A percentile compares a stretch with the other conserved stretches of the same genome.
Conservation (phyloP, 2,113 vertebrate species). For the Zingel zingel region DNA sequence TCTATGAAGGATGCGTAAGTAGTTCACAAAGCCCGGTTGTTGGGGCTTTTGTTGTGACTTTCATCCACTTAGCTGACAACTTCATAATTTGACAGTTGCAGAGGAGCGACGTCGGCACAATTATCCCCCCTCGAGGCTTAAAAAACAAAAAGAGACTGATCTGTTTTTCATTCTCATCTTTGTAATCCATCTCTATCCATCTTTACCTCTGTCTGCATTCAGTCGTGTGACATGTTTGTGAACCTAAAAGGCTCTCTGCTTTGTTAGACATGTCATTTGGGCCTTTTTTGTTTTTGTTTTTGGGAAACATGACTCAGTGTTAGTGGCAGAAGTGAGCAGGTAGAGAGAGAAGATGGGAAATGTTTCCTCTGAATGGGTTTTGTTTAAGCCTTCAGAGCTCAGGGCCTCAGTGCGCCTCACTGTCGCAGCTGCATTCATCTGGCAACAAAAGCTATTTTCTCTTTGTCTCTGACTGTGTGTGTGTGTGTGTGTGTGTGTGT, state of each 20-base stretch:
- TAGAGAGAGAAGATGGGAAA: constrained; percentile 1
- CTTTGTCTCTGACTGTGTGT: constrained; percentile 26
- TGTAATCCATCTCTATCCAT: constrained; percentile 8
- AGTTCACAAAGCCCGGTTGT: constrained; percentile 10
- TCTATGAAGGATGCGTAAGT: constrained; percentile 93
- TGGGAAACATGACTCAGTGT: background rate
- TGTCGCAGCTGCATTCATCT: constrained; percentile 39
- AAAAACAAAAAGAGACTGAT: background rate
- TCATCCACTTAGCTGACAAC: no score
- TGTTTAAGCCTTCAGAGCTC: constrained; percentile 50
- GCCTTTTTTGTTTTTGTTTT: background rate
- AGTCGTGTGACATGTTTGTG: background rate
- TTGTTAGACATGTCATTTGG: background rate
- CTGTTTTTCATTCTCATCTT: background rate
- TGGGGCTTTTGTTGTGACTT: background rate
- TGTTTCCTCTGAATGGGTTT: constrained; percentile 44
- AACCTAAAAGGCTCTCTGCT: background rate
- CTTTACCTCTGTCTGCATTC: background rate
- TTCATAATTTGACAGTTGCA: background rate
- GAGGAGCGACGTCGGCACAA: background rate
- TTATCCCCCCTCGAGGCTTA: background rate
- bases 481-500: constrained; percentile 14
- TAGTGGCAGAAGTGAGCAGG: constrained; percentile 3
- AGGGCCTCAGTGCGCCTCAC: constrained; percentile 31
- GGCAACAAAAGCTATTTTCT: constrained; percentile 59